A percentile compares a stretch with the other conserved stretches of the same genome.
Evolutionary conservation across 1,140 invertebrate genomes (phyloP).

Genomic region (Leptonema lineaticorne): DNA sequence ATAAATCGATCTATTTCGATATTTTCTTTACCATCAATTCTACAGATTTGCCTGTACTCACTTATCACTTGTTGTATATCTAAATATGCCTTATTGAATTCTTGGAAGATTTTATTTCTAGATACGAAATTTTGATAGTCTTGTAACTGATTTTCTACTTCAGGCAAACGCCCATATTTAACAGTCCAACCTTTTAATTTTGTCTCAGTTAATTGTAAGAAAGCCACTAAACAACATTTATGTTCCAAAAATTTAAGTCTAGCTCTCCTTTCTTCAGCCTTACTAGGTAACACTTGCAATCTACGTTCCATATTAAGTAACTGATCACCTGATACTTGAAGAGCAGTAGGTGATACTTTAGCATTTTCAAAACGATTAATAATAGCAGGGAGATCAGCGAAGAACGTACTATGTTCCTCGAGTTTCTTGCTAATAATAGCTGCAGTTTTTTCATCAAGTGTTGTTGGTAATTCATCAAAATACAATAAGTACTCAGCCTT

Average conservation of each 20-base stretch:
- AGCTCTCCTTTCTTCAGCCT: slow-evolving; percentile 74
- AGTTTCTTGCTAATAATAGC: slow-evolving; percentile 82
- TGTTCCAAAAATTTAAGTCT: slow-evolving; percentile 87
- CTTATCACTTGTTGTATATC: slow-evolving; percentile 91
- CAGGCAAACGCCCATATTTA: slow-evolving; percentile 83
- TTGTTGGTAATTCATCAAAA: slow-evolving; percentile 78
- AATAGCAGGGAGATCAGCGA: slow-evolving; percentile 76
- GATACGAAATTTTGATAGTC: slow-evolving; percentile 92
- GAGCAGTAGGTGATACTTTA: slow-evolving; percentile 60
- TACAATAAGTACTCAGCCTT: slow-evolving; percentile 81
- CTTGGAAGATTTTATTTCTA: slow-evolving; percentile 88
- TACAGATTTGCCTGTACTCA: slow-evolving; percentile 84
- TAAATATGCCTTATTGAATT: slow-evolving; percentile 88
- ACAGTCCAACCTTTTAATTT: slow-evolving; percentile 86
- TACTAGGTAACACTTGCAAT: slow-evolving; percentile 68
- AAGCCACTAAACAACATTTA: slow-evolving; percentile 89
- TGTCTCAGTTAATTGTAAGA: slow-evolving; percentile 84
- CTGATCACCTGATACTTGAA: slow-evolving; percentile 73
- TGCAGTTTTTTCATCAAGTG: slow-evolving; percentile 84
- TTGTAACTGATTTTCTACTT: slow-evolving; percentile 79
- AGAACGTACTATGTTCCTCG: slow-evolving; percentile 88
- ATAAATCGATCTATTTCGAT: slow-evolving; percentile 81
- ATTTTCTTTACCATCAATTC: slow-evolving; percentile 75
- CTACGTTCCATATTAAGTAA: slow-evolving; percentile 76
- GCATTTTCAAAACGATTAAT: slow-evolving; percentile 74